phyloP scores from a whole-genome alignment of 2,797 vertebrate genomes.

The Spea hammondii region DNA sequence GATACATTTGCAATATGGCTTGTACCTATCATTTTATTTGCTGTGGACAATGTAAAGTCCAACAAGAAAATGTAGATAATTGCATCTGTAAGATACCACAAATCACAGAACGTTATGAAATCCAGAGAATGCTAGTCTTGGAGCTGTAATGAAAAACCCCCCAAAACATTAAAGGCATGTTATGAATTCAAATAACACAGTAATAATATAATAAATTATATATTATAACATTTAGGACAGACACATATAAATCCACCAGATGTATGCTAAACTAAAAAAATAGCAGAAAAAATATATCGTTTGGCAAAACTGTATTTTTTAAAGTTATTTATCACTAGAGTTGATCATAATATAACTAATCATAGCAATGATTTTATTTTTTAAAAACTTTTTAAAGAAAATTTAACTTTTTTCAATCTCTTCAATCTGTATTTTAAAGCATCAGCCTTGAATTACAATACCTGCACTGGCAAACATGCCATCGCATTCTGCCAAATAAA shows the following conservation, averaged over 20 bases:
- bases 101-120: conserved; percentile 53
- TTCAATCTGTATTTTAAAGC: no score
- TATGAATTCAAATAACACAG: conserved; percentile 4
- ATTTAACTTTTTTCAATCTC: no score
- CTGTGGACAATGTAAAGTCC: conserved; percentile 66
- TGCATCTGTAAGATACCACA: conserved; percentile 62
- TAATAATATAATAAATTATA: conserved; percentile 7
- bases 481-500: no score
- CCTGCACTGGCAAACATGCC: no score
- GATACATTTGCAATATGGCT: conserved; percentile 68
- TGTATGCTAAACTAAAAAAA: not conserved
- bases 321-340: not conserved
- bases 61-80: conserved; percentile 61
- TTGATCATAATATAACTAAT: no score
- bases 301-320: not conserved
- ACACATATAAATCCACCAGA: not conserved
- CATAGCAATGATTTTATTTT: no score
- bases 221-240: not conserved
- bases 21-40: conserved; percentile 74
- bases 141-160: not conserved
- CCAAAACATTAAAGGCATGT: not conserved
- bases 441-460: no score
- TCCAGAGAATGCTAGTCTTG: not conserved
- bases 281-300: not conserved
- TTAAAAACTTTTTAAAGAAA: no score